phyloP scores from a whole-genome alignment of 2,113 vertebrate genomes.

The Bos taurus region ARS-UCD2.0 NC_037328.1:10527001-10527500 shows the following conservation, averaged over 20 bases:
- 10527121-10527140: neutral
- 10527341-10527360: neutral
- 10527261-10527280: conserved; percentile 39
- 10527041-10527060: neutral
- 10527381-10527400: neutral
- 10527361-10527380: neutral
- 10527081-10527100: neutral
- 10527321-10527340: conserved; percentile 8
- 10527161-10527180: conserved; percentile 7
- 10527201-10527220: neutral
- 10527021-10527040: neutral
- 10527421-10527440: neutral
- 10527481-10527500: neutral
- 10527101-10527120: neutral
- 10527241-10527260: neutral
- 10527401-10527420: neutral
- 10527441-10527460: neutral
- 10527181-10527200: conserved; percentile 25
- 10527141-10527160: neutral
- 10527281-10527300: conserved; percentile 50
- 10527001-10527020: neutral
- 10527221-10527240: conserved; percentile 23
- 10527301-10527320: neutral
- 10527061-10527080: neutral
- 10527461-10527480: neutral